Conservation (phyloP, 2,797 vertebrate species). For the Peromyscus aztecus region DNA sequence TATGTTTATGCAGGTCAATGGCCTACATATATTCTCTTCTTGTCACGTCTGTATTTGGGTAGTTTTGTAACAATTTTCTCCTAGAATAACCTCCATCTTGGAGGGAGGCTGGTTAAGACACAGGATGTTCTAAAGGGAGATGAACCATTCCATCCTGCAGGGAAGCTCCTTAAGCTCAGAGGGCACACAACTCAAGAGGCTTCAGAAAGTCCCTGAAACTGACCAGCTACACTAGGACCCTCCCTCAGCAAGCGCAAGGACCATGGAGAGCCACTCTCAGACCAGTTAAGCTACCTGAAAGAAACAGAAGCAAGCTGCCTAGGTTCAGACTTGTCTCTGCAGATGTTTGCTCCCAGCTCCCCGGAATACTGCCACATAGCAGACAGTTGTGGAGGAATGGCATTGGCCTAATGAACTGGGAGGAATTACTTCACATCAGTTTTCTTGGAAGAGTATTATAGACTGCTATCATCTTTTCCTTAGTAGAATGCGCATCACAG, state of each 20-base stretch:
- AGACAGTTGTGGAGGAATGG: neutral
- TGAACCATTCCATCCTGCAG: neutral
- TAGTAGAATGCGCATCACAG: neutral
- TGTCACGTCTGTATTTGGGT: neutral
- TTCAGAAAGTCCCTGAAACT: neutral
- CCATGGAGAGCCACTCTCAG: neutral
- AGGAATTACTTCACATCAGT: neutral
- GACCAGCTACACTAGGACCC: neutral
- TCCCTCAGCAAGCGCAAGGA: neutral
- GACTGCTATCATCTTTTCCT: neutral
- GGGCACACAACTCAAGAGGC: neutral
- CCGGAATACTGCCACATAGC: neutral
- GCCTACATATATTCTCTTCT: neutral
- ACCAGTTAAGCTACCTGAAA: neutral
- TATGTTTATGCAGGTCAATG: neutral
- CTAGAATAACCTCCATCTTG: neutral
- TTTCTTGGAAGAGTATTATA: neutral
- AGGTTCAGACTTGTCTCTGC: neutral
- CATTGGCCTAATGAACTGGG: neutral
- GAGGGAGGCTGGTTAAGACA: neutral
- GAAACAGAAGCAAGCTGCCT: neutral
- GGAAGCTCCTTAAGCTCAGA: neutral
- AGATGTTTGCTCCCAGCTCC: neutral
- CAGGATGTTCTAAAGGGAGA: neutral
- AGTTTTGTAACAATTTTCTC: neutral